Conservation (phyloP, 1,140 invertebrate species). For the Drosophila melanogaster region Release_6_plus_ISO1_MT NT_033779.5:32501-33000, state of each 20-base stretch:
- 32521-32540: slow-evolving; percentile 43
- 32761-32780: slow-evolving; percentile 70
- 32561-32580: slow-evolving; percentile 4
- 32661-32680: slow-evolving; percentile 16
- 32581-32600: slow-evolving; percentile 68
- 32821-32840: slow-evolving; percentile 52
- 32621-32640: slow-evolving; percentile 71
- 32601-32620: slow-evolving; percentile 73
- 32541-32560: slow-evolving; percentile 23
- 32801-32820: slow-evolving; percentile 53
- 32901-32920: slow-evolving; percentile 40
- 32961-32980: slow-evolving; percentile 3
- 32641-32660: slow-evolving; percentile 28
- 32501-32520: slow-evolving; percentile 65
- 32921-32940: slow-evolving; percentile 27
- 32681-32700: neutral
- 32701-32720: slow-evolving; percentile 29
- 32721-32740: slow-evolving; percentile 31
- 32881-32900: slow-evolving; percentile 39
- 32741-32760: slow-evolving; percentile 47
- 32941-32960: slow-evolving; percentile 1
- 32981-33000: slow-evolving; percentile 6
- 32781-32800: slow-evolving; percentile 60
- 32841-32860: slow-evolving; percentile 60
- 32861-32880: slow-evolving; percentile 71